Evolutionary conservation across 2,888 invertebrate species (phyloP).

Genomic region (Spicauda simplicius): DNA sequence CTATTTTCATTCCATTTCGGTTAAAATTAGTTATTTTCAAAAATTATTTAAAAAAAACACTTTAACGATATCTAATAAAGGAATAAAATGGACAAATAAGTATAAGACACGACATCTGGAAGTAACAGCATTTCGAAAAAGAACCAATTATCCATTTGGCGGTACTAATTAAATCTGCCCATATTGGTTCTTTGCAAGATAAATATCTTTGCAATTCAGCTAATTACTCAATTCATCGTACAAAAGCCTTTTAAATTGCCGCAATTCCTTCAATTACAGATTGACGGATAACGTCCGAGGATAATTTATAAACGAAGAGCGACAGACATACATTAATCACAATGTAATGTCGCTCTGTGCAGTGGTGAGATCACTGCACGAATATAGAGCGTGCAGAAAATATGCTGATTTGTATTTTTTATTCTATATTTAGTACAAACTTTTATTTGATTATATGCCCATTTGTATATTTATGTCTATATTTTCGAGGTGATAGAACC

Average conservation of each 20-base stretch:
- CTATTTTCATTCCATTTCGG: no score
- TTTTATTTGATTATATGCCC: no score
- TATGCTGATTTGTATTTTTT: background rate
- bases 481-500: no score
- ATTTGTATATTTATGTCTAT: no score
- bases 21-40: no score
- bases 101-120: no score
- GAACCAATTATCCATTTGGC: constrained; percentile 10
- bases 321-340: constrained; percentile 65
- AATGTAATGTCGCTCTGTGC: constrained; percentile 53
- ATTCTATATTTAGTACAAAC: no score
- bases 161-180: constrained; percentile 36
- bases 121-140: background rate
- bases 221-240: constrained; percentile 74
- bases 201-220: constrained; percentile 40
- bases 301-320: constrained; percentile 60
- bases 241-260: constrained; percentile 61
- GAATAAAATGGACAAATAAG: no score
- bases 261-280: constrained; percentile 75
- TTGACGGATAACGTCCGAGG: constrained; percentile 67
- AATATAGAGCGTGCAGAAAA: constrained; percentile 2
- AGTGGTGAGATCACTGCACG: constrained; percentile 61
- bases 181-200: constrained; percentile 44
- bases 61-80: no score
- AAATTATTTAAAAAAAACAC: no score